Conservation (phyloP, 2,797 vertebrate genomes). For the Tenualosa ilisha region DNA sequence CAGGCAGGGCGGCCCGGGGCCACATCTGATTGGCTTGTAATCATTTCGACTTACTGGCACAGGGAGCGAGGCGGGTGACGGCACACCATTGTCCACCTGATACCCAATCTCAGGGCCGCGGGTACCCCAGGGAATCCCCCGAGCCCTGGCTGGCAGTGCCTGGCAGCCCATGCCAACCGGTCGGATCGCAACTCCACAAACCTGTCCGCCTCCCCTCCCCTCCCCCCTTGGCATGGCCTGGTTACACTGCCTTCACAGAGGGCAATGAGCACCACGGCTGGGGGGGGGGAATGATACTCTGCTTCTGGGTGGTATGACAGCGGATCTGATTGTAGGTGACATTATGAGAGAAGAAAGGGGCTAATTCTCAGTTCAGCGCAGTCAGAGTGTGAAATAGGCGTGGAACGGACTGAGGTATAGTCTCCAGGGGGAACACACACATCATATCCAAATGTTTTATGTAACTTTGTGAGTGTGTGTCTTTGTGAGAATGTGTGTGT, state of each 20-base stretch:
- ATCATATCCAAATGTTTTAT: too few species aligned
- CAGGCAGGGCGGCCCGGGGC: slow-evolving; percentile 74
- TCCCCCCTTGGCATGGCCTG: background rate
- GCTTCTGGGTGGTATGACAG: slow-evolving; percentile 3
- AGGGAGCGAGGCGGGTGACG: slow-evolving; percentile 76
- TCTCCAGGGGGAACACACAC: background rate
- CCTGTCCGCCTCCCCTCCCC: background rate
- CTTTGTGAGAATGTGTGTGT: background rate
- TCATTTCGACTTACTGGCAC: slow-evolving; percentile 80
- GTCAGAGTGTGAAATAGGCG: background rate
- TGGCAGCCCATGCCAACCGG: background rate
- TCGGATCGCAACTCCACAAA: background rate
- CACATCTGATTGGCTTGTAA: slow-evolving; percentile 82
- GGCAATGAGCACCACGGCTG: background rate
- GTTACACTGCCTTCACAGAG: background rate
- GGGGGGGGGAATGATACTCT: background rate
- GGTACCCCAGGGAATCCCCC: slow-evolving; percentile 64
- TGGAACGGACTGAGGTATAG: background rate
- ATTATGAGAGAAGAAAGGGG: background rate
- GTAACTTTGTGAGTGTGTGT: background rate
- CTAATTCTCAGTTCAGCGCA: background rate
- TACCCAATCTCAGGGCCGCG: slow-evolving; percentile 70
- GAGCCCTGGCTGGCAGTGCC: slow-evolving; percentile 51
- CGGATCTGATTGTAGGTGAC: slow-evolving; percentile 8
- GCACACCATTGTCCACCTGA: slow-evolving; percentile 82